Conservation (phyloP, 1,140 invertebrate genomes). For the Chionoecetes opilio region DNA sequence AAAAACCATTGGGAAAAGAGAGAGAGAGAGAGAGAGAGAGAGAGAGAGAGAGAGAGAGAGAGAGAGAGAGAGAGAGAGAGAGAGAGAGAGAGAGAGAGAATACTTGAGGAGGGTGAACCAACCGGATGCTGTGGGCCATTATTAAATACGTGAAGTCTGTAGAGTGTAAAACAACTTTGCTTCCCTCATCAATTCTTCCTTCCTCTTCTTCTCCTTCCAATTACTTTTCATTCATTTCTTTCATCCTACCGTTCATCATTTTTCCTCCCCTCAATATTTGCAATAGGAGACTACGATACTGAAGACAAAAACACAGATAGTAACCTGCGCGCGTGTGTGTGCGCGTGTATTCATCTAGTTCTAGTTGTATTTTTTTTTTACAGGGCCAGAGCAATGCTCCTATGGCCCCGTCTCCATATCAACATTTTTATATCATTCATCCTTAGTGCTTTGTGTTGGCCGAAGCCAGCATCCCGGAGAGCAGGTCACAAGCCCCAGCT, state of each 20-base stretch:
- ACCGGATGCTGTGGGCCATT: background rate
- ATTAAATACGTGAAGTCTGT: background rate
- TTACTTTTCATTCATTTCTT: background rate
- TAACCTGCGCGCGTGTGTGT: too few relatives aligned
- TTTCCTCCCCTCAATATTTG: background rate
- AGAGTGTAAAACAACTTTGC: constrained; percentile 19
- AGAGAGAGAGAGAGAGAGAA: constrained; percentile 51
- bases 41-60: background rate
- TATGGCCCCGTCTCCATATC: too few relatives aligned
- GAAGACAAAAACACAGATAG: too few relatives aligned
- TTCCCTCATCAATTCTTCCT: background rate
- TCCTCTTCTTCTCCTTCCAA: background rate
- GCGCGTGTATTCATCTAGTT: too few relatives aligned
- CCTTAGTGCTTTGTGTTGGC: too few relatives aligned
- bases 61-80: constrained; percentile 60
- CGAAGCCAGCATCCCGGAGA: too few relatives aligned
- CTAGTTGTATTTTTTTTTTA: too few relatives aligned
- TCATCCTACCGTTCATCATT: background rate
- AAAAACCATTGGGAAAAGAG: background rate
- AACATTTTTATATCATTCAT: too few relatives aligned
- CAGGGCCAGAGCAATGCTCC: too few relatives aligned
- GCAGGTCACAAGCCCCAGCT: too few relatives aligned
- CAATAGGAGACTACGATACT: too few relatives aligned
- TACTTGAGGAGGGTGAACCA: background rate
- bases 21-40: constrained; percentile 14